Conservation (phyloP, 2,797 vertebrate genomes). For the Cyclura pinguis region DNA sequence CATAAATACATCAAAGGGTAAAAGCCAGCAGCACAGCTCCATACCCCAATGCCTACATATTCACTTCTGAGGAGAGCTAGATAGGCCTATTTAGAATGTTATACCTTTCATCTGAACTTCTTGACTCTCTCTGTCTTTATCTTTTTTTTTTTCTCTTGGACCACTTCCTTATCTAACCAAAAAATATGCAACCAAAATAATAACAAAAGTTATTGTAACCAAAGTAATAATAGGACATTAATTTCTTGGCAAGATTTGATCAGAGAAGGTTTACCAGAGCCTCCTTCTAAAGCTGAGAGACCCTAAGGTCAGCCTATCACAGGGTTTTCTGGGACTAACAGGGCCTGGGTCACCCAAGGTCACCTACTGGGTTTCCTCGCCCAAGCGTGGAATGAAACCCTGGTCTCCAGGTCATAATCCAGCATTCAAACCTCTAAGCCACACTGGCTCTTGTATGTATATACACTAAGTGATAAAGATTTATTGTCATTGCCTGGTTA, state of each 20-base stretch:
- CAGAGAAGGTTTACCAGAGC: no score
- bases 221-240: neutral
- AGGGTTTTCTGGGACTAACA: no score
- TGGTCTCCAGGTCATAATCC: no score
- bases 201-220: neutral
- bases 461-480: neutral
- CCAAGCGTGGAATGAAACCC: no score
- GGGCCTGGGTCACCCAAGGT: no score
- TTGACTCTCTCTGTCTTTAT: neutral
- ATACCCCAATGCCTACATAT: neutral
- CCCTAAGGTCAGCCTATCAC: no score
- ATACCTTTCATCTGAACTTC: neutral
- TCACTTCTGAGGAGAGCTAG: neutral
- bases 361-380: no score
- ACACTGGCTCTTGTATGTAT: neutral
- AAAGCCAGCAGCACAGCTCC: neutral
- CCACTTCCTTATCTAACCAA: neutral
- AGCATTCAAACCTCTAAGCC: no score
- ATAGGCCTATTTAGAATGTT: no score
- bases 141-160: neutral
- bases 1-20: neutral
- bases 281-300: no score
- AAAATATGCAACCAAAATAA: neutral
- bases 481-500: constrained; percentile 4
- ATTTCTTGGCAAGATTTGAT: neutral